phyloP scores from a whole-genome alignment of 2,797 vertebrate genomes.

The Saxicola maurus region DNA sequence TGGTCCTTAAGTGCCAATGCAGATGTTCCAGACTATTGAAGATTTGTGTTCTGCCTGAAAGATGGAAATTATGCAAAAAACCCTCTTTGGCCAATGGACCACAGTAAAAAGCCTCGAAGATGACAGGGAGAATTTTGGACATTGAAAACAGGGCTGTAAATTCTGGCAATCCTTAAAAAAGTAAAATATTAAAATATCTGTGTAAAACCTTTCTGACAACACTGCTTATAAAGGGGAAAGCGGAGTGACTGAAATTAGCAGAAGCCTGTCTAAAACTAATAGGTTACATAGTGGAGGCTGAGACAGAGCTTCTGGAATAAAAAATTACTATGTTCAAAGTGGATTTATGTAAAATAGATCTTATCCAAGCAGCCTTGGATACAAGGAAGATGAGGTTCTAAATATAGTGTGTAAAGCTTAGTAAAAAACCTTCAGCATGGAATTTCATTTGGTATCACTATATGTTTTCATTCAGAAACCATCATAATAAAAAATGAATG shows the following conservation, averaged over 20 bases:
- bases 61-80: not conserved
- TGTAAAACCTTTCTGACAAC: not conserved
- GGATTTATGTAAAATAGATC: not conserved
- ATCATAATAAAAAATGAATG: not conserved
- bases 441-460: not conserved
- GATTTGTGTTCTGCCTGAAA: not conserved
- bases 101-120: not conserved
- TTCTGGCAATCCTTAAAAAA: not conserved
- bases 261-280: not conserved
- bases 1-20: fast-evolving
- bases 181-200: not conserved
- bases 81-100: not conserved
- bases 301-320: not conserved
- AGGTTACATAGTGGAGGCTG: not conserved
- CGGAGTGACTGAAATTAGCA: not conserved
- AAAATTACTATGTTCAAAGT: not conserved
- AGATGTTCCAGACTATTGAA: not conserved
- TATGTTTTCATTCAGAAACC: not conserved
- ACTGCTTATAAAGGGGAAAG: not conserved
- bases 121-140: not conserved
- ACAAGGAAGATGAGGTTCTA: not conserved
- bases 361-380: not conserved
- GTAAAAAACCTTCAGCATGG: not conserved
- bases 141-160: not conserved
- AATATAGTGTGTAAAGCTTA: not conserved